Conservation (phyloP, 2,113 vertebrate species). For the Pedionomus torquatus region DNA sequence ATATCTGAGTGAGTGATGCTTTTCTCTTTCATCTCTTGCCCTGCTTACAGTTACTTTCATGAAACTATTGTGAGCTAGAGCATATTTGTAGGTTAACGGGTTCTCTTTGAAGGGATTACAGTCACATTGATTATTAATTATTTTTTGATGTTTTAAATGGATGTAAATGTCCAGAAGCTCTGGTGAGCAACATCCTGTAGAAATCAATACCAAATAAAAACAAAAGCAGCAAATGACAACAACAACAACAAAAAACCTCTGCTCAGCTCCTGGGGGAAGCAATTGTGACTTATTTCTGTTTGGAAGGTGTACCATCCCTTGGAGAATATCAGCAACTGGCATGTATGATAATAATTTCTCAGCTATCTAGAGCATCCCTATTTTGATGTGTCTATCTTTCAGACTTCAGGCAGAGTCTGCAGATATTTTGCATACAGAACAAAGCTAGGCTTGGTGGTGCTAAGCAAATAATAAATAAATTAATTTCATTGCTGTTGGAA, state of each 20-base stretch:
- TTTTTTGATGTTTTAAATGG: conserved; percentile 46
- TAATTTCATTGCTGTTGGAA: background rate
- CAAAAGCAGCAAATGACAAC: background rate
- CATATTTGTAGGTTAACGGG: conserved; percentile 8
- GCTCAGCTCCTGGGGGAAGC: background rate
- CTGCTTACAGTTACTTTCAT: background rate
- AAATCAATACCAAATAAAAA: background rate
- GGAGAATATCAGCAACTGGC: conserved; percentile 8
- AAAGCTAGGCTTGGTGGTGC: background rate
- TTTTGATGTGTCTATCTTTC: conserved; percentile 56
- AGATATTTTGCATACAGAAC: conserved; percentile 34
- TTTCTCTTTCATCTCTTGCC: background rate
- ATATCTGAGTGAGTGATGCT: background rate
- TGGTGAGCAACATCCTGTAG: conserved; percentile 14
- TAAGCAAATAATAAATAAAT: conserved; percentile 51
- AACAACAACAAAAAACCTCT: background rate
- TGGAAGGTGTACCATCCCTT: background rate
- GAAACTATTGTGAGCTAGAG: background rate
- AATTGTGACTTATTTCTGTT: background rate
- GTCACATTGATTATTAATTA: conserved; percentile 55
- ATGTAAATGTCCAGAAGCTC: conserved; percentile 34
- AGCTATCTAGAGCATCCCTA: conserved; percentile 23
- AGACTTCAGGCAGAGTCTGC: conserved; percentile 21
- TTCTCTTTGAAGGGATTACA: conserved; percentile 50
- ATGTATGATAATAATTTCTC: background rate